Base-by-base conservation (phyloP, 2,888 invertebrate genomes). In the Tupiocoris notatus region DNA sequence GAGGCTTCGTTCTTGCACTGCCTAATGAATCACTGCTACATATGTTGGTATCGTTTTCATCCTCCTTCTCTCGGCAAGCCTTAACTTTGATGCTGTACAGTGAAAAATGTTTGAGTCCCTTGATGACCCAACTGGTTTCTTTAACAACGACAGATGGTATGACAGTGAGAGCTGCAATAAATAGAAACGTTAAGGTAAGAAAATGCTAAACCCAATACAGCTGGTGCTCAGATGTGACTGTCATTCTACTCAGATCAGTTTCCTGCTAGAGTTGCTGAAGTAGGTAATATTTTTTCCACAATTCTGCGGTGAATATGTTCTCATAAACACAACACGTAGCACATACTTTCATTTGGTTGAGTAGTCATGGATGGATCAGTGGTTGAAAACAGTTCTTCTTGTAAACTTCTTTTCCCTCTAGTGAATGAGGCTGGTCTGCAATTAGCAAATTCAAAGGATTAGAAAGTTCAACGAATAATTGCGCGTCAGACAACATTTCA, bases 51-150 rank as follows among this genome's bases (percentile, higher is more conserved):
- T 78, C 61, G 17, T 75, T 59, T 67, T 81, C 80, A 20, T 75
- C 88, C 77, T 81, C 58, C 9, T 81, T 83, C 80, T 88, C 87
- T n/a, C 94, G 89, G 81, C 95, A 95, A 1, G 93, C 94, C 84
- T 88, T 88, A 66, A 95, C 88, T 80, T 86, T 87, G 75, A 95
- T 89, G 18, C 89, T 88, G 84, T 95, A 95, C 81, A 87, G 86
- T 0, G 92, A 89, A 84, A 89, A 95, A 85, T 95, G 95, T 7
- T 89, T 89, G 80, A 95, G 85, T 54, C 88, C 86, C 58, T 83
- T 84, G 79, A 92, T 87, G 7, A 87, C 86, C 81, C 88, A 85
- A 18, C 58, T 65, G 23, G 75, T 75, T 17, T 64, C 65, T 18
- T 75, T 75, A 0, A 65, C 75, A 7, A 17, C 22, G 21, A 22